Evolutionary conservation across 2,888 invertebrate genomes (phyloP), one percentile per base, ranked within the genome.

Genomic region (Neocrepidodera transversa): DNA sequence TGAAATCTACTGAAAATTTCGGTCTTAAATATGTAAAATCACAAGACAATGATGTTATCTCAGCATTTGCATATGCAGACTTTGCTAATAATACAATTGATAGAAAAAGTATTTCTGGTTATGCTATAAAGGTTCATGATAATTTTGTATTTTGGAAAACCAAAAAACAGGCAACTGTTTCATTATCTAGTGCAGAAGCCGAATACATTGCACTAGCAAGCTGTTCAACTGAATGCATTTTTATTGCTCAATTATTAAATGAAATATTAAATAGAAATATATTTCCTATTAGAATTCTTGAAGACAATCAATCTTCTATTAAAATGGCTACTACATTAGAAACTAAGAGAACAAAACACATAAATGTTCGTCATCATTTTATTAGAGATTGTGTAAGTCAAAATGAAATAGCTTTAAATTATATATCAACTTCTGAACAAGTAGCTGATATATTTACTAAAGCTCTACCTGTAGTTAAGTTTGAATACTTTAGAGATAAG

Each of bases 21-120:
- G 60, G 38, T 47, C 38, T 64, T 11, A 56, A 47, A 53, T 65
- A 30, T 58, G 8, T 26, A 5, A 38, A 40, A 42, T 10, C 4
- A 14, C 13, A 20, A 8, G n/a, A 23, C 1, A 52, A 36, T n/a
- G 17, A 7, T 2, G 23, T 16, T n/a, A 16, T 42, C 5, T 26
- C 14, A 11, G 40, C 40, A 40, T 42, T 32, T 42, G 26, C 16
- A 13, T 18, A 51, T 51, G 26, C 51, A 14, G 51, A 52, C 40
- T 52, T 40, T 52, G 42, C 51, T 10, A 40, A 40, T n/a, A 16
- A 28, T 20, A 18, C 51, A 11, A 47, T 16, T 26, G 63, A 65
- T 48, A 48, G 65, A 49, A 65, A 63, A 60, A 67, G 63, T 58
- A 52, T 66, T 17, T 45, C 61, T 38, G 68, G 66, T n/a, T 68